Base-by-base conservation (phyloP, 2,888 invertebrate genomes). In the Melanargia galathea region DNA sequence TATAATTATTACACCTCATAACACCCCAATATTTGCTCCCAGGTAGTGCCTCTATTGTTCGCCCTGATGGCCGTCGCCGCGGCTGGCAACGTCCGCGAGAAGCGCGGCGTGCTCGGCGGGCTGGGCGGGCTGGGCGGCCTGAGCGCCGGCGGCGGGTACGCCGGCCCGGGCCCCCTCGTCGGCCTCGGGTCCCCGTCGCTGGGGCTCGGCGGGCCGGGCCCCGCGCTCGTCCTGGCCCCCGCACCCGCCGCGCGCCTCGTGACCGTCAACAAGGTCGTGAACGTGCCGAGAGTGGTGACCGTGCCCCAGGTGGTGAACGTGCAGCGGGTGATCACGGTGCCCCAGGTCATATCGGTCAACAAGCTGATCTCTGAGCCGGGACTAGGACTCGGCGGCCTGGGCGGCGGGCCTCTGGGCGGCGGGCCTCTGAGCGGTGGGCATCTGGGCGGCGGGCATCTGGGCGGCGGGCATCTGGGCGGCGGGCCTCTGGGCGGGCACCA, bases 281-380 rank as follows among this genome's bases (percentile, higher is more conserved):
- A 72, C 61, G 76, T 77, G 5, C 71, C 70, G 33, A 74, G 73
- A 62, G 72, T 76, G 26, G 73, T 78, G 49, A 69, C 69, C 52
- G 76, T 75, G 33, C 79, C 81, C 6, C 73, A 78, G 59, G 75
- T 78, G 2, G 71, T 80, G 35, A 68, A 70, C 52, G 80, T 81
- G 33, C 80, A 74, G 65, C 84, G 79, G 70, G 73, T 80, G 24
- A 77, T 86, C 68, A 79, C 82, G 65, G 81, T 75, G 49, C 83
- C 81, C 46, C 81, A 81, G 70, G 79, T 82, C 68, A 74, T 77
- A 60, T 68, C 79, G 69, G 78, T 79, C 65, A 78, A 78, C 72
- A 68, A 70, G 69, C 72, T 76, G 64, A 77, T 87, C 67, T 74
- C 80, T 55, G 83, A 79, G 5, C 73, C 74, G 73, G 70, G 71